These are phyloP conservation scores for Vombatus ursinus DNA, from an alignment of 2,113 vertebrate species.

Conservation along the genomic window DNA sequence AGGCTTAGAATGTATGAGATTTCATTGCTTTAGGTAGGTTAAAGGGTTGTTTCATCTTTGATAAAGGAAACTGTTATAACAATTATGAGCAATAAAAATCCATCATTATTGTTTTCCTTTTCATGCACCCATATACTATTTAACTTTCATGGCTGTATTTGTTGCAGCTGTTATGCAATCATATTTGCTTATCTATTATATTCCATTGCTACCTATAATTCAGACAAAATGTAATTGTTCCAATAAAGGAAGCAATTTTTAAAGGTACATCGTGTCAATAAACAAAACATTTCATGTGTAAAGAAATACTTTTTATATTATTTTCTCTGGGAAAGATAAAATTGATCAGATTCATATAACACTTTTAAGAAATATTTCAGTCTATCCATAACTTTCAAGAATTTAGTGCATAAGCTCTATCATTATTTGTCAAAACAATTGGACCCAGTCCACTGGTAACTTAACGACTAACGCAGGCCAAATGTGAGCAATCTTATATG, in stretches of 20 bases:
- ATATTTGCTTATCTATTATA: not conserved
- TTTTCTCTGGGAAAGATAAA: not conserved
- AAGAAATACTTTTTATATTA: not conserved
- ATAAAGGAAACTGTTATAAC: not conserved
- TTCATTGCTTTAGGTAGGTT: not conserved
- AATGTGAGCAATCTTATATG: not conserved
- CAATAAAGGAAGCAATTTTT: not conserved
- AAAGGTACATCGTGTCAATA: not conserved
- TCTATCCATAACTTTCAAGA: not conserved
- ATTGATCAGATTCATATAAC: not conserved
- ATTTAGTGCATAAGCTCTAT: not conserved
- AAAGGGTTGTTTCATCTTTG: not conserved
- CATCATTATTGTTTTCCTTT: not conserved
- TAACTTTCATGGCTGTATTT: not conserved
- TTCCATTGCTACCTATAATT: not conserved
- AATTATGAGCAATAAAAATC: not conserved
- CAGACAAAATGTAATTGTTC: not conserved
- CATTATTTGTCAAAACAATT: not conserved
- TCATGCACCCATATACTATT: not conserved
- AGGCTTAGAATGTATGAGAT: not conserved
- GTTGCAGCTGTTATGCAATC: not conserved
- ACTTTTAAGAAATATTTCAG: not conserved
- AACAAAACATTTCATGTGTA: not conserved
- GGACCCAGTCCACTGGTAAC: not conserved
- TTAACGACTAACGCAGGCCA: not conserved